A percentile compares a stretch with the other conserved stretches of the same genome.
phyloP scores from a whole-genome alignment of 2,113 vertebrate genomes.

The Myotis lucifugus region DNA sequence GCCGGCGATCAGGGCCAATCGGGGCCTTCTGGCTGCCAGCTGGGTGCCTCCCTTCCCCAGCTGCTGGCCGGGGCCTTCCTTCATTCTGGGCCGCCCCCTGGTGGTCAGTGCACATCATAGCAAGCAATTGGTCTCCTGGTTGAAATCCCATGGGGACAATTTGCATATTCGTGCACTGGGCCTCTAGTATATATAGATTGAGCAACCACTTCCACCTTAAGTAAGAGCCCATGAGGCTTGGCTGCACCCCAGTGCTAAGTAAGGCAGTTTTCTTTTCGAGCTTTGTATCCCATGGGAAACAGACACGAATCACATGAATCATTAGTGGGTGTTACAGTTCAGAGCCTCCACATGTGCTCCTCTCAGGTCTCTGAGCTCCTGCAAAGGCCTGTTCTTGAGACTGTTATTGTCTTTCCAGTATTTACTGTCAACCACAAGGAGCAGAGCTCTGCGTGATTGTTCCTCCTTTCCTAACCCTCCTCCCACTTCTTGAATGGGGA shows the following conservation, averaged over 20 bases:
- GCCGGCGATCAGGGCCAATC: too few species aligned
- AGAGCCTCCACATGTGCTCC: neutral
- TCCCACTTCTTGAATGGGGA: neutral
- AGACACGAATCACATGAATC: neutral
- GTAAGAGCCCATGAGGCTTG: neutral
- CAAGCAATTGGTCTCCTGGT: too few species aligned
- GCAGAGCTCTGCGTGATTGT: neutral
- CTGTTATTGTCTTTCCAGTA: neutral
- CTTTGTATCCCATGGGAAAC: slow-evolving; percentile 13
- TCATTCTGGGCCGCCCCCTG: too few species aligned
- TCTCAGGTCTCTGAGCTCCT: neutral
- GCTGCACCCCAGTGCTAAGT: neutral
- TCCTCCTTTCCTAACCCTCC: neutral
- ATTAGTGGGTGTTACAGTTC: neutral
- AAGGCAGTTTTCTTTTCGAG: neutral
- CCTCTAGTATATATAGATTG: neutral
- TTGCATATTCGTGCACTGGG: too few species aligned
- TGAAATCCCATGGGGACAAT: too few species aligned
- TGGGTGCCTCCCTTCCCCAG: too few species aligned
- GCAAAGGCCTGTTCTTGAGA: neutral
- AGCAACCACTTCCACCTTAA: neutral
- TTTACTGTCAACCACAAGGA: neutral
- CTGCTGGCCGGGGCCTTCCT: too few species aligned
- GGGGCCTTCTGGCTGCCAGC: too few species aligned
- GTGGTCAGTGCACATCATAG: too few species aligned